Conservation (phyloP, 2,888 invertebrate genomes). For the Salpingus planirostris region DNA sequence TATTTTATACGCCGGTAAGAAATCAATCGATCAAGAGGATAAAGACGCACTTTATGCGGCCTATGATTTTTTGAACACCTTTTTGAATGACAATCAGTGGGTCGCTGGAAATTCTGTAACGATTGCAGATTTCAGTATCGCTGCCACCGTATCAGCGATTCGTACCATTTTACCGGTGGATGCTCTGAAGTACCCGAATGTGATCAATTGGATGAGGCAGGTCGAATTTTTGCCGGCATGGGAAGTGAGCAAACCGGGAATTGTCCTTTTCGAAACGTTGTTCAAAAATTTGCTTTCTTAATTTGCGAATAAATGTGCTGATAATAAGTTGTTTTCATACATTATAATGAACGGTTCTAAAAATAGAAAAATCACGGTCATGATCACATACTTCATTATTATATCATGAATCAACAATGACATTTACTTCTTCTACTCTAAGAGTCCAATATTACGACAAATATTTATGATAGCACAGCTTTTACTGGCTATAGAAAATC, state of each 20-base stretch:
- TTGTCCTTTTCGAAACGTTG: no score
- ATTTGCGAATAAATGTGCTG: no score
- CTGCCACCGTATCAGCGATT: constrained; percentile 17
- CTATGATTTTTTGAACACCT: constrained; percentile 43
- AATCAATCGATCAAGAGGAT: not conserved
- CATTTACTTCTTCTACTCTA: no score
- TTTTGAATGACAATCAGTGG: constrained; percentile 37
- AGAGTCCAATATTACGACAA: no score
- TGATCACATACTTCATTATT: no score
- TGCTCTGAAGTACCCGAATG: constrained; percentile 25
- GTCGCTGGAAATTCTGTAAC: constrained; percentile 22
- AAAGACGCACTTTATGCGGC: constrained; percentile 12
- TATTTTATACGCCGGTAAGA: not conserved
- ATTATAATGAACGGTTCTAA: no score
- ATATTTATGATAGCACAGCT: no score
- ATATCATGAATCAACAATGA: no score
- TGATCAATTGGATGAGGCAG: constrained; percentile 29
- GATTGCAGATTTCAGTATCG: constrained; percentile 24
- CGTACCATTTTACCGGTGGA: constrained; percentile 16
- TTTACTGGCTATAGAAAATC: no score
- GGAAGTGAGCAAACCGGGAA: constrained; percentile 4
- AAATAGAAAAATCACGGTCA: no score
- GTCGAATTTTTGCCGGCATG: constrained; percentile 23
- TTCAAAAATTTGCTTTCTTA: no score
- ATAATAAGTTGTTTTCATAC: no score